Evolutionary conservation across 2,113 vertebrate genomes (phyloP).

Genomic region (Hystrix cristata): DNA sequence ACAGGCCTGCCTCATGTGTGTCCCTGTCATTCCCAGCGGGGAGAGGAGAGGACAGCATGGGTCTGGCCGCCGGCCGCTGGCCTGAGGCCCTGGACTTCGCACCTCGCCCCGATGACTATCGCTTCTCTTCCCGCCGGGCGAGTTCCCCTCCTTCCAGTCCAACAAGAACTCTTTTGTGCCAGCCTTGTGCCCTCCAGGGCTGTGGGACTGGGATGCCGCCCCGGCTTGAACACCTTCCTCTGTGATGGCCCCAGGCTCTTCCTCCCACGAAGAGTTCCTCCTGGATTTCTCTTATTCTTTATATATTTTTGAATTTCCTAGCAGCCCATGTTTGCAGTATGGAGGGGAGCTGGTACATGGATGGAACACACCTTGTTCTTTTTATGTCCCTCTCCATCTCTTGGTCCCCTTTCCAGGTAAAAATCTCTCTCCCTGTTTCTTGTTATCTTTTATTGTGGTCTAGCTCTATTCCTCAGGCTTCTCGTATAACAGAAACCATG

Average conservation of each 20-base stretch:
- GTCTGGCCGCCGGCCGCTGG: not conserved
- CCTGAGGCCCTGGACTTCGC: not conserved
- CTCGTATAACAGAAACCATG: not conserved
- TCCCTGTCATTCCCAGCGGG: not conserved
- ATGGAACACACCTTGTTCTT: not conserved
- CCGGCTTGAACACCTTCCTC: not conserved
- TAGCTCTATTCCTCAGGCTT: too few species aligned
- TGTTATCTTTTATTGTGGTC: not conserved
- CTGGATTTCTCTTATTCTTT: not conserved
- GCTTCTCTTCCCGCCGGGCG: conserved; percentile 50
- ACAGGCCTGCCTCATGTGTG: not conserved
- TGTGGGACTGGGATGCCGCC: not conserved
- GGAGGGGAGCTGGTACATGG: not conserved
- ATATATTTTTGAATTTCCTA: not conserved
- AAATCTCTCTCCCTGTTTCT: not conserved
- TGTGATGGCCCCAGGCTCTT: conserved; percentile 20
- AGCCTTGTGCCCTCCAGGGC: conserved; percentile 48
- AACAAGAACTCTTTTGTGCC: conserved; percentile 69
- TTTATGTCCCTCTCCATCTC: not conserved
- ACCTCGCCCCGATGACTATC: not conserved
- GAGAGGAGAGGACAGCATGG: not conserved
- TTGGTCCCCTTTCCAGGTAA: not conserved
- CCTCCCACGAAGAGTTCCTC: not conserved
- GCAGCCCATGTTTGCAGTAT: not conserved
- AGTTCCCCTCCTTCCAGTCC: conserved; percentile 60